Base-by-base conservation (phyloP, 2,888 invertebrate species). In the Suillia variegata region DNA sequence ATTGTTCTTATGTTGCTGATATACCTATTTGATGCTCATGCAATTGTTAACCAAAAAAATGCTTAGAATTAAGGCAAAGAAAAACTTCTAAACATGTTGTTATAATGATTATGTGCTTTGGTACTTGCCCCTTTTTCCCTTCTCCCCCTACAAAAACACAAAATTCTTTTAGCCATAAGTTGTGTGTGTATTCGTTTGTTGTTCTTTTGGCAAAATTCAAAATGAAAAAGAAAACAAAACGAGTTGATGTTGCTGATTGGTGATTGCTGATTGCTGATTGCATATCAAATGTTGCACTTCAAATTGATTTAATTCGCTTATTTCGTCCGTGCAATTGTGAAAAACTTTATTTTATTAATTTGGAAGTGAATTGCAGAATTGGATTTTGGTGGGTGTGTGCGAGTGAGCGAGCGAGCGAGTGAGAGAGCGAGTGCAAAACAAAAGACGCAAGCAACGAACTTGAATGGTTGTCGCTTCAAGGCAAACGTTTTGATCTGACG, bases 51-150 rank as follows among this genome's bases (percentile, higher is more conserved):
- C 12, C 12, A 31, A 12, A 13, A 38, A 38, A 38, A 38, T 5
- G 4, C 38, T 38, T 38, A 38, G 38, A 38, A 38, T 10, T n/a
- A 5, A 26, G 26, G 26, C 26, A 26, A 26, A 26, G 10, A 26
- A 24, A 24, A 22, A 34, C 1, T 34, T 52, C 52, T 26, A 34
- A 33, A 52, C 34, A 52, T 20, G 52, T 52, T 52, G 34, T 52
- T 52, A 52, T 52, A 52, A 52, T 52, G 38, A 34, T 18, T 34
- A 22, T 24, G 50, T 50, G 50, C 17, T 24, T 50, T 50, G 26
- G 50, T 26, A 24, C 13, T 50, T 5, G 24, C 22, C 22, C 3
- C 17, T 20, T 48, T 48, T 13, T 48, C 13, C 12, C 13, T 12
- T 31, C 6, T 6, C 31, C 6, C 31, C 6, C 31, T 12, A n/a